phyloP scores from a whole-genome alignment of 2,888 invertebrate genomes.

The Drosophila demipolita region DNA sequence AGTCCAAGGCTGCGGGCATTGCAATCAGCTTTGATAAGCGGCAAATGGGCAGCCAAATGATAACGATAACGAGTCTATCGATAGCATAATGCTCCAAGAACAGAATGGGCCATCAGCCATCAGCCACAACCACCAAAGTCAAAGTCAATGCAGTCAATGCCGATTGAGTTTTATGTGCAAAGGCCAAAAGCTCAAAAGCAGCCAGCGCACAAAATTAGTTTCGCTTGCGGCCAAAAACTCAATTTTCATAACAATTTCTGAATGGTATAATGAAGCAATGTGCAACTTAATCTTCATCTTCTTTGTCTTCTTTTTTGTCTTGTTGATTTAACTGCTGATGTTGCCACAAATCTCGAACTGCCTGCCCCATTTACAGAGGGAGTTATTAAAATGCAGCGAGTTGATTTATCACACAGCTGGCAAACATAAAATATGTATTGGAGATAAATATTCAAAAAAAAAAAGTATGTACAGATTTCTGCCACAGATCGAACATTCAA shows the following conservation, averaged over 20 bases:
- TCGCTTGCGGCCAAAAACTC: slow-evolving; percentile 70
- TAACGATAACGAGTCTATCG: slow-evolving; percentile 69
- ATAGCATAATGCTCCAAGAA: slow-evolving; percentile 28
- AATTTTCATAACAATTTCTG: slow-evolving; percentile 79
- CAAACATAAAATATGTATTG: slow-evolving; percentile 71
- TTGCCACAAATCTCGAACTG: slow-evolving; percentile 1
- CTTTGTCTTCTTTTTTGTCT: slow-evolving; percentile 54
- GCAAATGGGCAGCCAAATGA: slow-evolving; percentile 75
- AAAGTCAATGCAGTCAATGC: slow-evolving; percentile 35
- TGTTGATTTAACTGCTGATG: slow-evolving; percentile 62
- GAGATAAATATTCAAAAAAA: slow-evolving; percentile 58
- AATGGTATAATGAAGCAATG: slow-evolving; percentile 72
- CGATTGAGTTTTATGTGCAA: slow-evolving; percentile 68
- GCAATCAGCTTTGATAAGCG: slow-evolving; percentile 80
- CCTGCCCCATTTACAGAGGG: slow-evolving; percentile 24
- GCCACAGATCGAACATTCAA: background rate
- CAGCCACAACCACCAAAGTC: slow-evolving; percentile 3
- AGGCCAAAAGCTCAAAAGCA: slow-evolving; percentile 23
- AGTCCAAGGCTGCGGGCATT: slow-evolving; percentile 56
- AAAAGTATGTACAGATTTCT: background rate
- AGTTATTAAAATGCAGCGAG: slow-evolving; percentile 66
- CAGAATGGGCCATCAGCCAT: background rate
- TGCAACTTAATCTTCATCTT: slow-evolving; percentile 49
- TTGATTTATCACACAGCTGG: slow-evolving; percentile 72
- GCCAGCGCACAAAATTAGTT: slow-evolving; percentile 68